Evolutionary conservation across 2,113 vertebrate genomes (phyloP).

Genomic region (Trogon surrucura): DNA sequence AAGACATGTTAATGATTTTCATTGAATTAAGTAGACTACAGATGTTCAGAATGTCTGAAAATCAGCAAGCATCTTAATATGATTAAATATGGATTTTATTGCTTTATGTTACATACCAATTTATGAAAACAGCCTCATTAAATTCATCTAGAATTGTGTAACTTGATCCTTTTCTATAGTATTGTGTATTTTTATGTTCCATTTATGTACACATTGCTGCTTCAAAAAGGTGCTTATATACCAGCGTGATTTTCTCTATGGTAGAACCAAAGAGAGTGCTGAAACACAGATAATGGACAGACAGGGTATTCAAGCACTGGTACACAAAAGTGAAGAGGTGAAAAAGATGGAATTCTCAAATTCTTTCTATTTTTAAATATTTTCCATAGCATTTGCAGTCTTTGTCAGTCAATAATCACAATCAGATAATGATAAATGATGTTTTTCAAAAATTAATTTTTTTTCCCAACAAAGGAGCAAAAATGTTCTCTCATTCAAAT

Average conservation of each 20-base stretch:
- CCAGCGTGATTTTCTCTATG: not conserved
- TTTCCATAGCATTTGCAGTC: not conserved
- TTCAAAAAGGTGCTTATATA: not conserved
- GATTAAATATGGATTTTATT: not conserved
- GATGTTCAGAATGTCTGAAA: not conserved
- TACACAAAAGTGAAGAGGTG: not conserved
- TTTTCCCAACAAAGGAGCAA: not conserved
- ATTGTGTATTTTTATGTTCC: not conserved
- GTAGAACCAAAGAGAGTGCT: not conserved
- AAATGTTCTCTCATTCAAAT: not conserved
- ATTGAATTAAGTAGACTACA: not conserved
- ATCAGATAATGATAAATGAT: not conserved
- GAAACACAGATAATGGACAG: not conserved
- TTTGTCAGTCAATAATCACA: not conserved
- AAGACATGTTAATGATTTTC: not conserved
- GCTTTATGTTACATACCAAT: not conserved
- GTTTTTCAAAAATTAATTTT: not conserved
- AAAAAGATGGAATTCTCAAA: not conserved
- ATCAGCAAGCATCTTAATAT: not conserved
- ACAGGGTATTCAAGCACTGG: not conserved
- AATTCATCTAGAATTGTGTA: not conserved
- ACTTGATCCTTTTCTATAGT: not conserved
- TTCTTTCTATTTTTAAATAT: not conserved
- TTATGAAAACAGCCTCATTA: not conserved
- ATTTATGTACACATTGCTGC: not conserved